Conservation (phyloP, 1,140 invertebrate species). For the Sycophaga agraensis region DNA sequence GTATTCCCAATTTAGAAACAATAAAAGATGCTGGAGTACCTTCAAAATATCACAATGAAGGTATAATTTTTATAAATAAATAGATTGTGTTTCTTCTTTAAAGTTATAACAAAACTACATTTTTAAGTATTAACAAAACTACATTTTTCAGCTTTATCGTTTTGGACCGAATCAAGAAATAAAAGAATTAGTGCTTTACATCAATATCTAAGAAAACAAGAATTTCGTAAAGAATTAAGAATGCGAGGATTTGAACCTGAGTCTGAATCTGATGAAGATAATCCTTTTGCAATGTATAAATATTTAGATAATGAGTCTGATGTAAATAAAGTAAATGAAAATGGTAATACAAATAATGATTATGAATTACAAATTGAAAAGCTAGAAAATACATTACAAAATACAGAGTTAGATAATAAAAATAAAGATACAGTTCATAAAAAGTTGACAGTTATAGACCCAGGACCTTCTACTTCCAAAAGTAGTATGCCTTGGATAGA, state of each 20-base stretch:
- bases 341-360: background rate
- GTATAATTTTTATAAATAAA: slow-evolving; percentile 28
- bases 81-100: background rate
- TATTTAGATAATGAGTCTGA: slow-evolving; percentile 23
- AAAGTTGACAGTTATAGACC: slow-evolving; percentile 33
- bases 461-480: slow-evolving; percentile 39
- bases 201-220: slow-evolving; percentile 44
- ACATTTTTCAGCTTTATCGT: slow-evolving; percentile 36
- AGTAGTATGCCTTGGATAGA: slow-evolving; percentile 31
- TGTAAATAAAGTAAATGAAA: background rate
- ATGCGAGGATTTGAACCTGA: slow-evolving; percentile 39
- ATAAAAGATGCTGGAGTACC: slow-evolving; percentile 45
- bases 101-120: too few relatives aligned
- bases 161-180: slow-evolving; percentile 40
- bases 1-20: slow-evolving; percentile 42
- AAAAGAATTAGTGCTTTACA: slow-evolving; percentile 41
- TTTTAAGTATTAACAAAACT: too few relatives aligned
- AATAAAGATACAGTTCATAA: slow-evolving; percentile 1
- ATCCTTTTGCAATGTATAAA: slow-evolving; percentile 40
- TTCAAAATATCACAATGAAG: slow-evolving; percentile 42
- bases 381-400: slow-evolving; percentile 22
- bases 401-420: slow-evolving; percentile 10
- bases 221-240: slow-evolving; percentile 41
- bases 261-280: slow-evolving; percentile 47
- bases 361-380: slow-evolving; percentile 19